These are phyloP conservation scores for Zeugodacus cucurbitae DNA, from an alignment of 1,140 invertebrate genomes.

Conservation along the genomic window DNA sequence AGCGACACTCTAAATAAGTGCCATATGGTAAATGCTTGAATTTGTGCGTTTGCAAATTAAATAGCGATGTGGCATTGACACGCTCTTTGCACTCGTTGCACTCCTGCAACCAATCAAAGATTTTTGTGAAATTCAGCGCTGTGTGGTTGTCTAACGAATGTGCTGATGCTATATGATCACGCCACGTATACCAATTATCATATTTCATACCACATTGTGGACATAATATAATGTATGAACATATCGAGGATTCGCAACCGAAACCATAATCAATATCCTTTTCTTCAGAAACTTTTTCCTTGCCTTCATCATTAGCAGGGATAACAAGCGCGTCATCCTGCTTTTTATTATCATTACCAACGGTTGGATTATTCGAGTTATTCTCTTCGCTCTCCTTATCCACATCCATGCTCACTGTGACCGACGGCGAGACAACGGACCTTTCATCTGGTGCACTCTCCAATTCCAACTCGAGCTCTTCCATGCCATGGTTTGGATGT, in stretches of 20 bases:
- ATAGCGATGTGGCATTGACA: constrained; percentile 50
- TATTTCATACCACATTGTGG: constrained; percentile 59
- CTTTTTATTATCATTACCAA: neutral
- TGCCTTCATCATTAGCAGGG: neutral
- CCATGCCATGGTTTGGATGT: constrained; percentile 41
- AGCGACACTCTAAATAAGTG: constrained; percentile 54
- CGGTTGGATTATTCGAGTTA: neutral
- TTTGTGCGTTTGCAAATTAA: constrained; percentile 54
- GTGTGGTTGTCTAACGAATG: constrained; percentile 52
- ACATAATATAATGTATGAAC: constrained; percentile 51
- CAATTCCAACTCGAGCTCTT: neutral
- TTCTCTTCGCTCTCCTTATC: neutral
- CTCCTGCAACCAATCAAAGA: constrained; percentile 50
- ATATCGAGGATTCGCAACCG: constrained; percentile 14
- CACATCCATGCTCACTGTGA: neutral
- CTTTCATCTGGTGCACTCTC: neutral
- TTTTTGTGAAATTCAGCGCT: constrained; percentile 51
- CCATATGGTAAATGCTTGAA: constrained; percentile 58
- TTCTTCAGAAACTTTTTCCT: neutral
- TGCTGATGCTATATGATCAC: constrained; percentile 54
- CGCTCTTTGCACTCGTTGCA: constrained; percentile 57
- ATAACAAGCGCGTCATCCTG: neutral
- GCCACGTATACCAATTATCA: constrained; percentile 49
- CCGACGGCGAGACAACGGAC: neutral
- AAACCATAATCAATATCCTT: neutral